Evolutionary conservation across 92 coral and sea anemone genomes (phyloP).

Genomic region (Actinernus sp.): DNA sequence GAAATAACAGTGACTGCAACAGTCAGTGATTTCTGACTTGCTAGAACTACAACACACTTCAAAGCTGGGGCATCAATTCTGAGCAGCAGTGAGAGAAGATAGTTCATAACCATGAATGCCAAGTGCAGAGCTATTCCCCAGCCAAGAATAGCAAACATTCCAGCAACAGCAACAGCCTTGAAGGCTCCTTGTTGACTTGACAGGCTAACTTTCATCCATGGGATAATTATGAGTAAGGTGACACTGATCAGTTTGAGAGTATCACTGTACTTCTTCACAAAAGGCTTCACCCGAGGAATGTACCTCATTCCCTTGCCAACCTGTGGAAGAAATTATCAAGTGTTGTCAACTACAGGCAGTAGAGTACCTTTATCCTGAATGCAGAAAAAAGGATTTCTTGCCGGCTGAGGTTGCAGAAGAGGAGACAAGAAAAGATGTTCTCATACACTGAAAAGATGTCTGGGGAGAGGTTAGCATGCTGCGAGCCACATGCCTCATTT

Average conservation of each 20-base stretch:
- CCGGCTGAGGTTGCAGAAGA: no score
- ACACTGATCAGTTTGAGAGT: conserved; percentile 78
- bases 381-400: no score
- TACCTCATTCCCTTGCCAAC: conserved; percentile 91
- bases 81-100: conserved; percentile 55
- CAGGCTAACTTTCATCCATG: conserved; percentile 97
- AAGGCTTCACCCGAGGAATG: conserved; percentile 74
- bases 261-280: conserved; percentile 71
- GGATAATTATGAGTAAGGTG: conserved; percentile 78
- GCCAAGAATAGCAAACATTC: conserved; percentile 75
- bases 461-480: no score
- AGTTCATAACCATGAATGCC: conserved; percentile 63
- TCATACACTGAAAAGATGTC: no score
- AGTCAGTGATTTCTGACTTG: conserved; percentile 91
- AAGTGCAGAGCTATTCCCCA: conserved; percentile 93
- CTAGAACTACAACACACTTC: conserved; percentile 82
- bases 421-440: no score
- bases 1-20: conserved; percentile 84
- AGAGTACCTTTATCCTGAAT: no score
- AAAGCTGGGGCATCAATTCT: conserved; percentile 66
- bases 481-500: no score
- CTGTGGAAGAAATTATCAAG: conserved; percentile 46
- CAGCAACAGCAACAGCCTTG: conserved; percentile 54
- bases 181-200: conserved; percentile 88
- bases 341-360: no score